Evolutionary conservation across 2,888 invertebrate species (phyloP), one percentile per base, ranked within the genome.

Genomic region (Drosophila paracracens): DNA sequence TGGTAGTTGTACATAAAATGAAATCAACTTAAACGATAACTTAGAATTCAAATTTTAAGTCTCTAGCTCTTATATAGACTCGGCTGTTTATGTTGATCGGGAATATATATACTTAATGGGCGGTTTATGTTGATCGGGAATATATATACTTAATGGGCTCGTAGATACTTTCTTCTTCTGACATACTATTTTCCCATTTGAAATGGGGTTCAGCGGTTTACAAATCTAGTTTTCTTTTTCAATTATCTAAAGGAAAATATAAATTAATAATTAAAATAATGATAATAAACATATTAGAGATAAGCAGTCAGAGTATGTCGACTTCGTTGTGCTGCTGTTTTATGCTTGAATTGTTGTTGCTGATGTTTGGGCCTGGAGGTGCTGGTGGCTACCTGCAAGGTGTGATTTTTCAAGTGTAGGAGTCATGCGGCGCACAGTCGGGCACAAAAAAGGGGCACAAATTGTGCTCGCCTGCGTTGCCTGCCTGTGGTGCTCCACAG

Each of bases 331-430:
- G 43, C 43, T 29, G 40, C n/a, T 4, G 5, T 29, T 40, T n/a
- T 8, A n/a, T 29, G n/a, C 6, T 3, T 16, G 7, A 29, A 40
- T 57, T 31, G 31, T 31, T 43, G 16, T 60, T 73, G 58, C 59
- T 74, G 61, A 43, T 67, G 51, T 52, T 54, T 31, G 59, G 40
- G 48, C 50, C 63, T 58, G 68, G 51, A 72, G 63, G 50, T 62
- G 76, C 56, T 56, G 43, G 58, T 56, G 43, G 52, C 51, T 71
- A 70, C 70, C 63, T 64, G 64, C 74, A 87, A 91, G 90, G 90
- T 90, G 90, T 90, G 89, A 90, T 79, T 83, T 89, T 82, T 88
- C 86, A 86, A 91, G 91, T 90, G 90, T 88, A 89, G 90, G 90
- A 90, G 89, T 91, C 90, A 90, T 82, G 90, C 90, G 65, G 90